A percentile compares a stretch with the other conserved stretches of the same genome.
Evolutionary conservation across 2,113 vertebrate species (phyloP).

Genomic region (Diphyllodes magnificus): DNA sequence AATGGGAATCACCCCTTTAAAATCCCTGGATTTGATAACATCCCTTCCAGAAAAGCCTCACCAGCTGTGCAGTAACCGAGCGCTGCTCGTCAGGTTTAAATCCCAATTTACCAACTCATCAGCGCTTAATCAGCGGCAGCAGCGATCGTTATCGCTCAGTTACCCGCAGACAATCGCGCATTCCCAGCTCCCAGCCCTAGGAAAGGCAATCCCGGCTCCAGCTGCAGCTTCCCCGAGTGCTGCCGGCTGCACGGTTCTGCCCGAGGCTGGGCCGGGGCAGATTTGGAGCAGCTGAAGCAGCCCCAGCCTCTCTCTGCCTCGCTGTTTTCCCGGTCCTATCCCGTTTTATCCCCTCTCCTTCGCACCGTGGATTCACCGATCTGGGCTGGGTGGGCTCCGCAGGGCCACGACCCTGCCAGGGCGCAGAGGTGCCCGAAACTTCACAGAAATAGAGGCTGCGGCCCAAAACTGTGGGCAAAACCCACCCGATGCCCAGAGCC

Average conservation of each 20-base stretch:
- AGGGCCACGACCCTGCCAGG: neutral
- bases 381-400: neutral
- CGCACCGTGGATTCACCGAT: rapidly evolving
- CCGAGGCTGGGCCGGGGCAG: rapidly evolving
- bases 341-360: neutral
- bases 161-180: neutral
- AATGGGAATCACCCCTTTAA: neutral
- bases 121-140: neutral
- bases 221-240: neutral
- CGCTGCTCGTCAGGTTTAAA: neutral
- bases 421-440: neutral
- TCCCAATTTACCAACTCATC: slow-evolving; percentile 15
- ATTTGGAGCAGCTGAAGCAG: neutral
- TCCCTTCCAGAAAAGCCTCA: neutral
- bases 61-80: neutral
- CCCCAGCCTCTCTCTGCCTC: neutral
- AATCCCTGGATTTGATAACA: neutral
- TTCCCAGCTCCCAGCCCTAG: neutral
- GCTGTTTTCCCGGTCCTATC: neutral
- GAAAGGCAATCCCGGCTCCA: neutral
- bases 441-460: neutral
- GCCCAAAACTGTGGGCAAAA: neutral
- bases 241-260: rapidly evolving
- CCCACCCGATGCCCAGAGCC: rapidly evolving
- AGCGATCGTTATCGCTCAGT: neutral